Evolutionary conservation across 2,797 vertebrate genomes (phyloP).

Genomic region (Argya squamiceps): DNA sequence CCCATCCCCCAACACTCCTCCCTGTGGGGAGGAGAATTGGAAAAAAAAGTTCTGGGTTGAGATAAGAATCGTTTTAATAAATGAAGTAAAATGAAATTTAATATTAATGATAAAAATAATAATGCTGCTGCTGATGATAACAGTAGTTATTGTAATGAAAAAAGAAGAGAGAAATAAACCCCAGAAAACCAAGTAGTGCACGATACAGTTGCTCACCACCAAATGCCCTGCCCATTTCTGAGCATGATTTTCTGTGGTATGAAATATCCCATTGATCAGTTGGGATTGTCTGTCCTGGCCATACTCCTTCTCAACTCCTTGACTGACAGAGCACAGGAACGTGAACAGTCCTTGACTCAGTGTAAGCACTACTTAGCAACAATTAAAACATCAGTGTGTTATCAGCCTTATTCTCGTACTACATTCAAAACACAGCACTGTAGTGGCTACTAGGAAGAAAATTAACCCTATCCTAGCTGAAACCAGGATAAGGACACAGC

Average conservation of each 20-base stretch:
- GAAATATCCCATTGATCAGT: not conserved
- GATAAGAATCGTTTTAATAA: not conserved
- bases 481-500: not conserved
- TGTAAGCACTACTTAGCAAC: not conserved
- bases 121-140: not conserved
- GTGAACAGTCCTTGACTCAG: not conserved
- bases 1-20: too few species aligned
- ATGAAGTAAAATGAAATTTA: not conserved
- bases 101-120: not conserved
- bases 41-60: not conserved
- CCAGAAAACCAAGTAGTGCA: not conserved
- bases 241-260: not conserved
- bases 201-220: not conserved
- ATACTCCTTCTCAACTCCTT: not conserved
- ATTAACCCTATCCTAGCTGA: not conserved
- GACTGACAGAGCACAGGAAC: rapidly evolving
- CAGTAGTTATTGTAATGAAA: not conserved
- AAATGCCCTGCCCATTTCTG: not conserved
- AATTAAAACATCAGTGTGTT: not conserved
- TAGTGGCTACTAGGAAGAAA: not conserved
- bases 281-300: not conserved
- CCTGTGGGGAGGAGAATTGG: not conserved
- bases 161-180: not conserved
- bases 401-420: not conserved
- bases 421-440: not conserved